Evolutionary conservation across 2,888 invertebrate species (phyloP), one percentile per base, ranked within the genome.

Genomic region (Siphlonurus alternatus): DNA sequence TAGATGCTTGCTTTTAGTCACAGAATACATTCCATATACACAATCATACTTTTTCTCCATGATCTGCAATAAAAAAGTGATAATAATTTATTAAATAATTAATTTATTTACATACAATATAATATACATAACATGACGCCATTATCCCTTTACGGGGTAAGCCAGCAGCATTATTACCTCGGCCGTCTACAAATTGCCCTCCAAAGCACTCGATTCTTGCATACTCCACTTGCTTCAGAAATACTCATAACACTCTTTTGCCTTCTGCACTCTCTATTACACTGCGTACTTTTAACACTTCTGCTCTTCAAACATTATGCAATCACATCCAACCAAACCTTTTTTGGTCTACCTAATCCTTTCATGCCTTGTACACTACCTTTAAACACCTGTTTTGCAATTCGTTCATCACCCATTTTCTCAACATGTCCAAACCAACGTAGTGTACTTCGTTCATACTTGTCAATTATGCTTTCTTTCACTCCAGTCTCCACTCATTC

Each of bases 401-500:
- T n/a, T n/a, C n/a, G n/a, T n/a, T n/a, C n/a, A n/a, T n/a, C n/a
- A n/a, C n/a, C n/a, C n/a, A n/a, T n/a, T n/a, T n/a, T n/a, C n/a
- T n/a, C n/a, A n/a, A n/a, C n/a, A n/a, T n/a, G n/a, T n/a, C n/a
- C n/a, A n/a, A n/a, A n/a, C n/a, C n/a, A n/a, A n/a, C n/a, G n/a
- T n/a, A n/a, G n/a, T n/a, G n/a, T n/a, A n/a, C n/a, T n/a, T n/a
- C n/a, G n/a, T n/a, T n/a, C n/a, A n/a, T n/a, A n/a, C n/a, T n/a
- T n/a, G n/a, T n/a, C n/a, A n/a, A n/a, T n/a, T n/a, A n/a, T n/a
- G n/a, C n/a, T 66, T 64, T 63, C 15, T 63, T 60, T 56, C 19
- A 51, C 62, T 23, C 61, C 65, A 63, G 66, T 59, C 62, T 68
- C 73, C n/a, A n/a, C n/a, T n/a, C n/a, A n/a, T n/a, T n/a, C n/a